Conservation (phyloP, 2,888 invertebrate genomes). For the Ormyrus thymus region DNA sequence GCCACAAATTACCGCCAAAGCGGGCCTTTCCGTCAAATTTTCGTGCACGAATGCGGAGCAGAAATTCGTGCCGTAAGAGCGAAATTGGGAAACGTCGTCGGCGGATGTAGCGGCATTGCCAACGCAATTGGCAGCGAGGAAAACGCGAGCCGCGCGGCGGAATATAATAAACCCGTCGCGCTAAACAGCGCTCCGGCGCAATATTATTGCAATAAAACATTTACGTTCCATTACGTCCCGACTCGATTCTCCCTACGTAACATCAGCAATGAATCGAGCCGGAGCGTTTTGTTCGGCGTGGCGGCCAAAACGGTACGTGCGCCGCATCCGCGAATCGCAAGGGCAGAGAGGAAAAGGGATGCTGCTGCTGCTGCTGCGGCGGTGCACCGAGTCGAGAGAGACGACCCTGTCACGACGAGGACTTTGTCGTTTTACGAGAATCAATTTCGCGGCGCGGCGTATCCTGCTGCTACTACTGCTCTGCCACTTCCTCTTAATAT, state of each 20-base stretch:
- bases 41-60: too few species aligned
- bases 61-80: too few species aligned
- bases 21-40: too few species aligned
- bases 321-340: constrained; percentile 8
- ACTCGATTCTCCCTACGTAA: not conserved
- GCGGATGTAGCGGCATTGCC: too few species aligned
- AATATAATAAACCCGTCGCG: constrained; percentile 30
- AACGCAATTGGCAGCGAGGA: constrained; percentile 10
- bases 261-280: constrained; percentile 41
- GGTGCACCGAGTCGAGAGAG: not conserved
- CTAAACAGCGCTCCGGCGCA: not conserved
- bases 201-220: constrained; percentile 39
- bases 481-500: constrained; percentile 62
- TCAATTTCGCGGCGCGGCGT: constrained; percentile 58
- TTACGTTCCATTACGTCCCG: constrained; percentile 19
- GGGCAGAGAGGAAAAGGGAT: constrained; percentile 4
- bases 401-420: constrained; percentile 46
- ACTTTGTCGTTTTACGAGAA: constrained; percentile 60
- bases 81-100: too few species aligned
- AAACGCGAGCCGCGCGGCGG: not conserved
- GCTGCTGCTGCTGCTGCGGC: not conserved
- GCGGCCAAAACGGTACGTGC: constrained; percentile 33
- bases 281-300: constrained; percentile 35
- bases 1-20: too few species aligned
- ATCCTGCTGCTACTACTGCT: constrained; percentile 44